These are phyloP conservation scores for Cricetomys ansorgei DNA, from an alignment of 2,113 vertebrate genomes.

Conservation along the genomic window DNA sequence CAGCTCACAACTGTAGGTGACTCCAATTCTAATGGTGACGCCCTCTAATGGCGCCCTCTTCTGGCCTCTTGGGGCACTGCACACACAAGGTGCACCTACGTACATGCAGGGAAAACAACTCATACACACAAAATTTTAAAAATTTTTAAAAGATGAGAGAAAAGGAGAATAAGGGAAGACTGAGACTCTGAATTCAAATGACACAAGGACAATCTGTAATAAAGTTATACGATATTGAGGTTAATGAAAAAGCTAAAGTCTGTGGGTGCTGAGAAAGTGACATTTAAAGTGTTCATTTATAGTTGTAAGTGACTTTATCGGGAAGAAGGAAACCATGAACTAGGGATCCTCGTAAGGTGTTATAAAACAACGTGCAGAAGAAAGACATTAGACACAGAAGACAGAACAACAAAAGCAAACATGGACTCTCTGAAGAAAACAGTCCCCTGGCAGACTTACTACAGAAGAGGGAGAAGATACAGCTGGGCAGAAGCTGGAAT, in stretches of 20 bases:
- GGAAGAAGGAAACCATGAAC: background rate
- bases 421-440: background rate
- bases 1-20: background rate
- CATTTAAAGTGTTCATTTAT: background rate
- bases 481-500: background rate
- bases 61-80: background rate
- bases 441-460: background rate
- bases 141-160: background rate
- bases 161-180: background rate
- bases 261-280: background rate
- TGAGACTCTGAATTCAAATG: background rate
- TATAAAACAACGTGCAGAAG: background rate
- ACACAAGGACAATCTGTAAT: background rate
- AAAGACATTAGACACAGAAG: background rate
- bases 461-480: background rate
- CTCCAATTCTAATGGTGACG: background rate
- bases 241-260: background rate
- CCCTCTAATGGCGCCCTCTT: background rate
- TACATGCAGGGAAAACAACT: background rate
- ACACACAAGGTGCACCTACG: background rate
- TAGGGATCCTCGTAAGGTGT: background rate
- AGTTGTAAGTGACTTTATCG: conserved; percentile 18
- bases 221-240: background rate
- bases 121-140: background rate
- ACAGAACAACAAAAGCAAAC: background rate